These are phyloP conservation scores for Periophthalmodon schlosseri DNA, from an alignment of 2,113 vertebrate species.

Conservation along the genomic window DNA sequence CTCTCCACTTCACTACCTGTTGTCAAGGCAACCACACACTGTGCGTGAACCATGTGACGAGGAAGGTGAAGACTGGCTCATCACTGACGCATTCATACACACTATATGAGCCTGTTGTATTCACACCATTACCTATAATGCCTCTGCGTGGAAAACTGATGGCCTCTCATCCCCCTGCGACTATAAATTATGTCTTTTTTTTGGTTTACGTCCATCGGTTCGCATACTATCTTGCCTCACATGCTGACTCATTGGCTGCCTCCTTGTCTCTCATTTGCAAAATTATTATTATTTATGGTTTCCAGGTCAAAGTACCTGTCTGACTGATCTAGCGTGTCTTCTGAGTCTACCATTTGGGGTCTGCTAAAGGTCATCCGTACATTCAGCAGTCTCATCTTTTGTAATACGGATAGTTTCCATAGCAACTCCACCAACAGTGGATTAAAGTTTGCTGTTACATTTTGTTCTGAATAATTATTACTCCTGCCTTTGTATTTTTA, in stretches of 20 bases:
- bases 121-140: conserved; percentile 5
- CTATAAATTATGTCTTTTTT: conserved; percentile 11
- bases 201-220: conserved; percentile 19
- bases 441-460: conserved; percentile 1
- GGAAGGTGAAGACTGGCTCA: conserved; percentile 61
- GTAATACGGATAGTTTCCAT: neutral
- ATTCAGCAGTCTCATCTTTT: neutral
- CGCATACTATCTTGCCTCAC: conserved; percentile 23
- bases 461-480: neutral
- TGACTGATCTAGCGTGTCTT: neutral
- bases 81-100: conserved; percentile 45
- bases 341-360: neutral
- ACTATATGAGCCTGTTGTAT: conserved; percentile 15
- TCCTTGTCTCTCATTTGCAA: conserved; percentile 14
- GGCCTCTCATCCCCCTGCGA: conserved; percentile 18
- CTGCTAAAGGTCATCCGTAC: neutral
- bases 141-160: conserved; percentile 9
- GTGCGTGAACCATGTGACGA: conserved; percentile 67
- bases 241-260: conserved; percentile 62
- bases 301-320: too few relatives aligned
- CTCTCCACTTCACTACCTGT: conserved; percentile 74
- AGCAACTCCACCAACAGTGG: neutral
- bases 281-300: neutral
- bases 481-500: neutral
- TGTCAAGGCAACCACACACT: conserved; percentile 75